These are phyloP conservation scores for Amaurobius ferox DNA, from an alignment of 2,888 invertebrate genomes.

Conservation along the genomic window DNA sequence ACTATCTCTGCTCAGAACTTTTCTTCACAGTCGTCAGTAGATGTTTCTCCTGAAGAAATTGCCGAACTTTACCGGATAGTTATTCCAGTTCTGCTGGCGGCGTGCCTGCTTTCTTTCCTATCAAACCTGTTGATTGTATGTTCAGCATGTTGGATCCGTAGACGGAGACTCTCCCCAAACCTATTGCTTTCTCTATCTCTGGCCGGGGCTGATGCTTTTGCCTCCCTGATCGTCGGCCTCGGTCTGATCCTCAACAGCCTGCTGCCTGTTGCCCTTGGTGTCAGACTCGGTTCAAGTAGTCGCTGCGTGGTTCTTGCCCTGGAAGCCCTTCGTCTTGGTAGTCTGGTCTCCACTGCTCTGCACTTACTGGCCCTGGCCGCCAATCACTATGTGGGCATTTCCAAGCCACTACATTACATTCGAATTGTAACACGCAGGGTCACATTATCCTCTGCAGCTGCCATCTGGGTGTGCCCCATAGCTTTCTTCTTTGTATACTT, in stretches of 20 bases:
- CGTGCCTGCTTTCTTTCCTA: constrained; percentile 80
- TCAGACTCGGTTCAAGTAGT: constrained; percentile 76
- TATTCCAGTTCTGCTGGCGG: constrained; percentile 78
- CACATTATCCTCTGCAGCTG: constrained; percentile 79
- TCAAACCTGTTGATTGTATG: constrained; percentile 81
- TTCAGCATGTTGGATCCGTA: constrained; percentile 80
- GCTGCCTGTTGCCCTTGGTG: constrained; percentile 78
- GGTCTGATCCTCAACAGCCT: constrained; percentile 81
- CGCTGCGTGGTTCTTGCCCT: constrained; percentile 76
- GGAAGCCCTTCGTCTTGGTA: constrained; percentile 81
- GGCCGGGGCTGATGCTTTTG: constrained; percentile 81
- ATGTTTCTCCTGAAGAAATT: background rate
- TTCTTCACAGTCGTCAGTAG: background rate
- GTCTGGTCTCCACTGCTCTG: constrained; percentile 82
- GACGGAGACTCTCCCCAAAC: constrained; percentile 76
- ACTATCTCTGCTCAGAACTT: background rate
- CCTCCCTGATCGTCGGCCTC: constrained; percentile 80
- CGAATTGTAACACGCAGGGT: constrained; percentile 81
- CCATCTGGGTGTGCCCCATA: constrained; percentile 81
- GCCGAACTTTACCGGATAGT: constrained; percentile 75
- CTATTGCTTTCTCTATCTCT: constrained; percentile 75
- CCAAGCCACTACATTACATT: constrained; percentile 82
- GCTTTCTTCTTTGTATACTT: constrained; percentile 80
- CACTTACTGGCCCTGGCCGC: constrained; percentile 83
- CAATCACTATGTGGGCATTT: constrained; percentile 84